Percentiles rank a stretch among this genome's conserved stretches.
phyloP scores from a whole-genome alignment of 2,797 vertebrate species.

The Catostomus latipinnis region DNA sequence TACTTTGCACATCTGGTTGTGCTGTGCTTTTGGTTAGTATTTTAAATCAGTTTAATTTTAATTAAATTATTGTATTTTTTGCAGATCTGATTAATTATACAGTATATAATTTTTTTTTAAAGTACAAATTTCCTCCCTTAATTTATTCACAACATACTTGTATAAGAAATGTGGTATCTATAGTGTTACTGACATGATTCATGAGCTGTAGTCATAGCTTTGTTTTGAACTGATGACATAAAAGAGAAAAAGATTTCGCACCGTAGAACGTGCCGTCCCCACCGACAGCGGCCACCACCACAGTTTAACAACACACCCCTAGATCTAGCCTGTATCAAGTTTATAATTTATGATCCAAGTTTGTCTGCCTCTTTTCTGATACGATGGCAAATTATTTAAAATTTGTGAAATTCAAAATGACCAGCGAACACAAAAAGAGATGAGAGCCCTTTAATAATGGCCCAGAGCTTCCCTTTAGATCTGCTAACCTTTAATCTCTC shows the following conservation, averaged over 20 bases:
- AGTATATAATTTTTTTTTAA: no score
- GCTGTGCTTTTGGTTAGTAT: no score
- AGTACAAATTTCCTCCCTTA: no score
- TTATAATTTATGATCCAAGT: slow-evolving; percentile 64
- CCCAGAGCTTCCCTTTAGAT: slow-evolving; percentile 66
- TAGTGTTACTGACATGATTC: slow-evolving; percentile 11
- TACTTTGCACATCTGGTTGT: no score
- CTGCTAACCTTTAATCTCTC: slow-evolving; percentile 70
- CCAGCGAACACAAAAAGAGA: slow-evolving; percentile 63
- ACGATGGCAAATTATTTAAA: slow-evolving; percentile 64
- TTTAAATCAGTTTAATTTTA: no score
- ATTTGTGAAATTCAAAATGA: slow-evolving; percentile 64
- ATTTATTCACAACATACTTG: no score
- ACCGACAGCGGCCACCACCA: neutral
- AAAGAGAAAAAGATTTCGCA: slow-evolving; percentile 29
- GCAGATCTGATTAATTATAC: no score
- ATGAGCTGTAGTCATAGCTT: slow-evolving; percentile 23
- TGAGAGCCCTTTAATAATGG: slow-evolving; percentile 66
- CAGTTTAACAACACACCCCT: slow-evolving; percentile 51
- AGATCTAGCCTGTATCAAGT: slow-evolving; percentile 52
- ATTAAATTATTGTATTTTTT: no score
- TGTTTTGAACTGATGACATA: slow-evolving; percentile 20
- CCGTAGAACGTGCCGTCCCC: slow-evolving; percentile 27
- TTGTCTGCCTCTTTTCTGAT: slow-evolving; percentile 57
- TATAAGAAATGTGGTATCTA: no score